Evolutionary conservation across 64 coral and sea anemone genomes (phyloP).

Genomic region (Porites australiensis): DNA sequence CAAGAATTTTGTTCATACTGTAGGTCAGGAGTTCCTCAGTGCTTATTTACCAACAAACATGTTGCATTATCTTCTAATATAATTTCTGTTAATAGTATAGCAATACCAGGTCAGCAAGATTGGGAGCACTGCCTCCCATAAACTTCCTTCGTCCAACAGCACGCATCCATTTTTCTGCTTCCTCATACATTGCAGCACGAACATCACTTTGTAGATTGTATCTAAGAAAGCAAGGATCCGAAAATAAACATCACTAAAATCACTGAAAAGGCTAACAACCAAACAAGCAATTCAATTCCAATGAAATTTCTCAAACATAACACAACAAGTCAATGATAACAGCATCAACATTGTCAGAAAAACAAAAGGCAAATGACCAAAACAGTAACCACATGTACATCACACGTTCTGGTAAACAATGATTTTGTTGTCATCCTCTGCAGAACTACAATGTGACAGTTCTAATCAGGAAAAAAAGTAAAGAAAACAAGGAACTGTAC

Average conservation of each 20-base stretch:
- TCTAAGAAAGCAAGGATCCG: conserved; percentile 31
- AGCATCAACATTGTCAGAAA: too few species aligned
- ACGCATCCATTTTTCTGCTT: conserved; percentile 94
- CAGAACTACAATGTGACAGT: too few species aligned
- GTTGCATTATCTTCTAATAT: too few species aligned
- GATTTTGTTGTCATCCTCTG: too few species aligned
- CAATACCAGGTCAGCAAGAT: conserved; percentile 92
- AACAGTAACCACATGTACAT: too few species aligned
- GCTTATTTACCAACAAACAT: too few species aligned
- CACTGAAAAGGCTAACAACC: neutral
- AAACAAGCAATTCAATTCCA: neutral
- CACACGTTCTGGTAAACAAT: too few species aligned
- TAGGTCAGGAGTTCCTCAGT: too few species aligned
- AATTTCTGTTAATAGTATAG: too few species aligned
- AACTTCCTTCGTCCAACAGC: conserved; percentile 93
- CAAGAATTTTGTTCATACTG: too few species aligned
- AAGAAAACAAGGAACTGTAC: neutral
- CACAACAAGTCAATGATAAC: neutral
- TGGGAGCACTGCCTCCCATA: conserved; percentile 91
- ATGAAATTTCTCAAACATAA: neutral
- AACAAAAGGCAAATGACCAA: too few species aligned
- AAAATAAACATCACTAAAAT: neutral
- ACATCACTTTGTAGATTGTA: conserved; percentile 97
- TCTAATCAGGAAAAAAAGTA: neutral
- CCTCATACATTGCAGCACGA: conserved; percentile 84